Evolutionary conservation across 2,113 vertebrate genomes (phyloP), one percentile per base, ranked within the genome.

Genomic region (Erpornis zantholeuca): DNA sequence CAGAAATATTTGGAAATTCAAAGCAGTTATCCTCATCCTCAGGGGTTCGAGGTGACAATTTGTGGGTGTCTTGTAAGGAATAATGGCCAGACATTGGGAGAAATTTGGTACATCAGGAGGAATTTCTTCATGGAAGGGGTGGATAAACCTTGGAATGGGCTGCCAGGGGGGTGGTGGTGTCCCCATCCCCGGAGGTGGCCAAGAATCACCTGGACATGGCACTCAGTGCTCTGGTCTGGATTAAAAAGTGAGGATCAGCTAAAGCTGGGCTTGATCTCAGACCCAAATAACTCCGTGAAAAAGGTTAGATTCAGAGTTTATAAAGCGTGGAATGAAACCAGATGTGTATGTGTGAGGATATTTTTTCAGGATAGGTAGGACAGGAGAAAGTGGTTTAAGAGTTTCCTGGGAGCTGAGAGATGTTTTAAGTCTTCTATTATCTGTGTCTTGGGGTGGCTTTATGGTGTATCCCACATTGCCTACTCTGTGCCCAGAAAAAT

Each of bases 171-270:
- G 18, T 15, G n/a, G 10, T 29, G 38, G 40, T 44, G 18, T 11
- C 31, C 10, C 25, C 59, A 50, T 5, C 33, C 27, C 59, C 28
- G 36, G 23, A 66, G 18, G 10, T 20, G 52, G 6, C 5, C 15
- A 10, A 21, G 20, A n/a, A 45, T 1, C 3, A 3, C 4, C 10
- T 42, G 66, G 22, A 19, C 0, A 2, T 65, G 50, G 25, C 22
- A 57, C 52, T 59, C 8, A 9, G 24, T 28, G 68, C 68, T 21
- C 12, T 18, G 42, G 35, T 9, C 11, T 81, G 36, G 25, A 33
- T 17, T 36, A 13, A 4, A 28, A 50, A 6, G 33, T 44, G 19
- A 23, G 36, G 23, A 44, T 36, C 7, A 57, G 18, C 29, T 22
- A 22, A 64, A 54, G 15, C 1, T 71, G 50, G 35, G 11, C n/a